Base-by-base conservation (phyloP, 2,888 invertebrate genomes). In the Furcula furcula region DNA sequence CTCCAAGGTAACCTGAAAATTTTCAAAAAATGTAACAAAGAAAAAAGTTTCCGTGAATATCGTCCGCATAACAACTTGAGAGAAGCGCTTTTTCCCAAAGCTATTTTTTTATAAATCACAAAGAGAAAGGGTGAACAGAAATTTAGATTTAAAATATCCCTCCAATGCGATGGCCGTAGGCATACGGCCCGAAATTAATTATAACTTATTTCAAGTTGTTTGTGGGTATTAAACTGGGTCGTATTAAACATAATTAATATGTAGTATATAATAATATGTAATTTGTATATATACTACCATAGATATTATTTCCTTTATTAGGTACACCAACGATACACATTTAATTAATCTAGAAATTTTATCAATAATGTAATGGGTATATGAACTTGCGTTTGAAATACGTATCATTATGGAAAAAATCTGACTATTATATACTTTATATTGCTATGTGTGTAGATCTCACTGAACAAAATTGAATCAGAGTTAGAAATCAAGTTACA, bases 1-100 rank as follows among this genome's bases (percentile, higher is more conserved):
- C 29, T 36, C 26, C 31, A 40, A 42, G 35, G 43, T 41, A 36
- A 31, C 25, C 41, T 30, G 46, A 49, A 45, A 45, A 41, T 39
- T 40, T 40, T 36, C 40, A 41, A 45, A 56, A 58, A 63, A 55
- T 44, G 38, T 48, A 34, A 58, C 59, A 59, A 68, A 64, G 50
- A 51, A 55, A 53, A 53, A 55, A 47, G 50, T 62, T 53, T 51
- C 46, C 46, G 60, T 55, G 49, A 62, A 61, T 60, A 57, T 44
- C 57, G 49, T 62, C 56, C 44, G 39, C 35, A 46, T 61, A 57
- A 67, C 49, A 59, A 57, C 46, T 57, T 53, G 39, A 44, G 32
- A 51, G 44, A 46, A 50, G 52, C 36, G 54, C 51, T 52, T 53
- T 55, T 51, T 55, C 33, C n/a, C n/a, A n/a, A n/a, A n/a, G 34